Base-by-base conservation (phyloP, 2,888 invertebrate genomes). In the Andrena bicolor region DNA sequence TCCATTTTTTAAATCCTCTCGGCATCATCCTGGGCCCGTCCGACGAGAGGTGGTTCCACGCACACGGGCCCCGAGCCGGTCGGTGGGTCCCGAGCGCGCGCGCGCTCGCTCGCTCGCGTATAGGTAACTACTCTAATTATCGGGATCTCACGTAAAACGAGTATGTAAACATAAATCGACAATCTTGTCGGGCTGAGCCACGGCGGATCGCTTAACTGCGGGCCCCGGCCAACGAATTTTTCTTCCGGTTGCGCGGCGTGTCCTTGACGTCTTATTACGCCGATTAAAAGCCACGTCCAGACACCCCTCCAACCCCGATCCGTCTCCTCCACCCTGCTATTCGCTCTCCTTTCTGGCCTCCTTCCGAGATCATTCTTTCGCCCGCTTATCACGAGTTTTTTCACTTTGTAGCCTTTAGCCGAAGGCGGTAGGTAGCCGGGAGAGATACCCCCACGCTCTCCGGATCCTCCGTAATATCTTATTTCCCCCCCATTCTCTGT, bases 101-200 rank as follows among this genome's bases (percentile, higher is more conserved):
- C 35, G 2, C 35, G 10, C 35, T 10, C 63, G 56, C 58, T 16
- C 68, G 56, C 63, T 56, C 69, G 51, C 66, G 73, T 80, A 86
- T 66, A 80, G 86, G 84, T 88, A 87, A 88, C 85, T 85, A 82
- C 87, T 88, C 87, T 87, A 88, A 88, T 88, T 88, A 88, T 88
- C 87, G 87, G 83, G 86, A 81, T 86, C 87, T 87, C 87, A 66
- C 86, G 87, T 86, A 88, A 88, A 88, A 88, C 84, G 86, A 88
- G 87, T 87, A 88, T 88, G 87, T 86, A 88, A 87, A 88, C 88
- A 86, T 88, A 88, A 88, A 88, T 87, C 88, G 88, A 85, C 88
- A 80, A 87, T 88, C 88, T 85, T 80, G 83, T 80, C 75, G 83
- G 79, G 85, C 83, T 82, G 73, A 84, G 79, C 77, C 68, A 69